Base-by-base conservation (phyloP, 2,113 vertebrate species). In the Caretta caretta region DNA sequence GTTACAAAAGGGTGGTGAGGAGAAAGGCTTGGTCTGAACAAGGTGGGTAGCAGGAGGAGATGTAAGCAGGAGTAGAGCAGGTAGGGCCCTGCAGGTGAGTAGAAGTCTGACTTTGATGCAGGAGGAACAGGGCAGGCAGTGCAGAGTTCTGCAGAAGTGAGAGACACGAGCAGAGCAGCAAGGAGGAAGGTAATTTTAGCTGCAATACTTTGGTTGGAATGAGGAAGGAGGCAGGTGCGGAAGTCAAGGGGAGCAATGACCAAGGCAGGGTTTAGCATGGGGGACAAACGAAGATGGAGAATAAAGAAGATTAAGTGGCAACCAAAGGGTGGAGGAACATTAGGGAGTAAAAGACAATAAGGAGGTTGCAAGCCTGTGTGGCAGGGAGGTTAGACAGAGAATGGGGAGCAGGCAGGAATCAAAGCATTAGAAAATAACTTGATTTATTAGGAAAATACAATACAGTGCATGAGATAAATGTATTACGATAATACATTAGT, bases 271-370 rank as follows among this genome's bases (percentile, higher is more conserved):
- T 46, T 4, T 7, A 24, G 12, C 27, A 49, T 49, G 46, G 29
- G 49, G 84, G 81, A 84, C 5, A 8, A 6, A 27, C 46, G 31
- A 17, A 54, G 4, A 12, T 35, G n/a, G 89, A 48, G 35, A 89
- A 42, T 0, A 0, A 8, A 20, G 25, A 10, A 82, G 31, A 54
- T 17, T 49, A 38, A 35, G 0, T 5, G 29, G n/a, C 29, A 69
- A 46, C 5, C 46, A 35, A 6, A 42, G 35, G 1, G 9, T 35
- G 54, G 20, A 56, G 54, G 54, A 78, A 50, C 19, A 82, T 16
- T 9, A 24, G 4, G 9, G 22, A n/a, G n/a, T 50, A 10, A 87
- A 80, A 91, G 46, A 25, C 54, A 83, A 80, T 5, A 50, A 19
- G 54, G 7, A 75, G 3, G 17, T 56, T 78, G 54, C 72, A 76